A percentile compares a stretch with the other conserved stretches of the same genome.
phyloP scores from a whole-genome alignment of 2,888 invertebrate genomes.

The Melinaea menophilus region DNA sequence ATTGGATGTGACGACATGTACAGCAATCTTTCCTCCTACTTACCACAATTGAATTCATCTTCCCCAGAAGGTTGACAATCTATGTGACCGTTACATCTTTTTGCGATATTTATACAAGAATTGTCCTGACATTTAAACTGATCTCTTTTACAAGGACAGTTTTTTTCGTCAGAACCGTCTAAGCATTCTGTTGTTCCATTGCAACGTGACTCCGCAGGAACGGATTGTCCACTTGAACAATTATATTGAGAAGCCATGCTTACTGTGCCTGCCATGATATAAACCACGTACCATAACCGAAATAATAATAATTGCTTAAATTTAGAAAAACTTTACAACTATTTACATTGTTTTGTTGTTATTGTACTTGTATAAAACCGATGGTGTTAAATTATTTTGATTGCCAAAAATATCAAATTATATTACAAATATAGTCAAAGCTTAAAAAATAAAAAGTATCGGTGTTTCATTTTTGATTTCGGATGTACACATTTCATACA shows the following conservation, averaged over 20 bases:
- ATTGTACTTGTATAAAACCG: neutral
- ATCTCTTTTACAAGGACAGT: constrained; percentile 68
- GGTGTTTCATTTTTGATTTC: neutral
- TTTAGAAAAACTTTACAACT: neutral
- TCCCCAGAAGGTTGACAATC: constrained; percentile 79
- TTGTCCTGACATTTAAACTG: constrained; percentile 80
- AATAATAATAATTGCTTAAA: constrained; percentile 24
- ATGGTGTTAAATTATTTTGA: too few species aligned
- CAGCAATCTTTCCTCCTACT: constrained; percentile 30
- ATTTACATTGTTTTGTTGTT: neutral
- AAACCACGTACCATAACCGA: constrained; percentile 60
- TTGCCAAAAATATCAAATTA: too few species aligned
- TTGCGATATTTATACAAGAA: constrained; percentile 79
- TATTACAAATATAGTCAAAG: neutral
- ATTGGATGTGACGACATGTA: neutral
- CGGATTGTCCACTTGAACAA: constrained; percentile 81
- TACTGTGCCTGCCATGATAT: constrained; percentile 65
- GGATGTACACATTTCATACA: neutral
- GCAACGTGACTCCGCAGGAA: constrained; percentile 71
- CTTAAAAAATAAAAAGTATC: neutral
- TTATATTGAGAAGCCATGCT: constrained; percentile 79
- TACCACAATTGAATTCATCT: constrained; percentile 79
- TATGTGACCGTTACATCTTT: constrained; percentile 79
- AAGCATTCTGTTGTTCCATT: constrained; percentile 73
- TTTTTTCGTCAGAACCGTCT: constrained; percentile 69